A percentile compares a stretch with the other conserved stretches of the same genome.
Evolutionary conservation across 1,140 invertebrate genomes (phyloP).

Genomic region (Leguminivora glycinivorella): DNA sequence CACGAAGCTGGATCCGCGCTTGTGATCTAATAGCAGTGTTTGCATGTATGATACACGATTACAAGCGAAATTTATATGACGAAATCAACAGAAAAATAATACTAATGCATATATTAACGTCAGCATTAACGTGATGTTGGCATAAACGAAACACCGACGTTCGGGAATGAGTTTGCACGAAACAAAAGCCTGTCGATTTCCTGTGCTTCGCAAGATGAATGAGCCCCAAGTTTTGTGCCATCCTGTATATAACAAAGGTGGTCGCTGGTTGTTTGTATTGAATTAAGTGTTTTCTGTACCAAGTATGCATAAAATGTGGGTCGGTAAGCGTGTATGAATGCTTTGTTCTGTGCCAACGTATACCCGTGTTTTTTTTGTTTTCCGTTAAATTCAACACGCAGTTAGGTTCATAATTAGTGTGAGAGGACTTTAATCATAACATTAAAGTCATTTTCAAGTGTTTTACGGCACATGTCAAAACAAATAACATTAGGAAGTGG

Average conservation of each 20-base stretch:
- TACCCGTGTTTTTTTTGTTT: too few relatives aligned
- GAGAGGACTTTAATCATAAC: too few relatives aligned
- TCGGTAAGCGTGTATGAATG: too few relatives aligned
- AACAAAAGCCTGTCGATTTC: constrained; percentile 23
- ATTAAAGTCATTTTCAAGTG: too few relatives aligned
- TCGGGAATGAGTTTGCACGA: constrained; percentile 10
- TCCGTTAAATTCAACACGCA: too few relatives aligned
- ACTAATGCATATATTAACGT: neutral
- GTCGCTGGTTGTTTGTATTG: neutral
- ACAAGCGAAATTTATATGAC: neutral
- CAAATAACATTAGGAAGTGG: too few relatives aligned
- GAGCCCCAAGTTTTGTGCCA: neutral
- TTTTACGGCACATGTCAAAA: too few relatives aligned
- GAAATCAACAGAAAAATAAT: neutral
- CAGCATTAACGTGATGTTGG: neutral
- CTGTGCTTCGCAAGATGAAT: constrained; percentile 13
- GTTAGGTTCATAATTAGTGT: too few relatives aligned
- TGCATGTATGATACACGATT: neutral
- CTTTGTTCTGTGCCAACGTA: too few relatives aligned
- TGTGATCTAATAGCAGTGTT: too few relatives aligned
- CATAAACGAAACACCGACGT: neutral
- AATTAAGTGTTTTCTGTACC: neutral
- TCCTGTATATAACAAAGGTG: neutral
- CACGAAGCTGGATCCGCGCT: too few relatives aligned
- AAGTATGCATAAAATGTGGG: too few relatives aligned